phyloP scores from a whole-genome alignment of 2,113 vertebrate genomes.

The Litocranius walleri region DNA sequence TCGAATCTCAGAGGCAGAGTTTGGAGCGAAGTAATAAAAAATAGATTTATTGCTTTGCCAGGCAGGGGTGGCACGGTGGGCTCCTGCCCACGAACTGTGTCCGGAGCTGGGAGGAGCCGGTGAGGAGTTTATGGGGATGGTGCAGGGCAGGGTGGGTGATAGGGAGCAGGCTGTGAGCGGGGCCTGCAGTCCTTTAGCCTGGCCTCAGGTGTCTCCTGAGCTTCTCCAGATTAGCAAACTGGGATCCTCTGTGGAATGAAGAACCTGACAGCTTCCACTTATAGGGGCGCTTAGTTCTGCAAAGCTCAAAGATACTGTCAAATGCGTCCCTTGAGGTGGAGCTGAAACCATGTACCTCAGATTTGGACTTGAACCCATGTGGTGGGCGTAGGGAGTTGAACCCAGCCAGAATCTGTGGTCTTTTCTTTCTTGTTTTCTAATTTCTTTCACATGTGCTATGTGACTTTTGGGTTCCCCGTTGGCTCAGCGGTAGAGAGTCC shows the following conservation, averaged over 20 bases:
- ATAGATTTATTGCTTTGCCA: neutral
- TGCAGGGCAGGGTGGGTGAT: neutral
- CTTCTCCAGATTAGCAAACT: neutral
- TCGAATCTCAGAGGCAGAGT: neutral
- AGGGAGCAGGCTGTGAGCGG: neutral
- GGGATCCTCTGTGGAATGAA: neutral
- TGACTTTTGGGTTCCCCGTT: neutral
- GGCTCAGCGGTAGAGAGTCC: neutral
- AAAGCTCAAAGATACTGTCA: neutral
- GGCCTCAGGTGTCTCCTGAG: neutral
- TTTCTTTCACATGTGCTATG: neutral
- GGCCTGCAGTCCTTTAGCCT: neutral
- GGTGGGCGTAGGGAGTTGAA: neutral
- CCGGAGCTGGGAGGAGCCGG: neutral
- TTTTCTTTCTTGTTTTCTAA: neutral
- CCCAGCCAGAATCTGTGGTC: neutral
- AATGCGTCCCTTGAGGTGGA: neutral
- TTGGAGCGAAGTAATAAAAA: too few species aligned
- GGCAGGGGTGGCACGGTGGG: neutral
- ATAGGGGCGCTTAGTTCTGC: neutral
- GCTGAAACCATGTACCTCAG: neutral
- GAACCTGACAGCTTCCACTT: neutral
- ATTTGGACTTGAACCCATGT: neutral
- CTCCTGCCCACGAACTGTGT: neutral
- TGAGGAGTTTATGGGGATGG: neutral